A percentile compares a stretch with the other conserved stretches of the same genome.
Evolutionary conservation across 2,888 invertebrate genomes (phyloP).

Genomic region (Sinohyriopsis cumingii): DNA sequence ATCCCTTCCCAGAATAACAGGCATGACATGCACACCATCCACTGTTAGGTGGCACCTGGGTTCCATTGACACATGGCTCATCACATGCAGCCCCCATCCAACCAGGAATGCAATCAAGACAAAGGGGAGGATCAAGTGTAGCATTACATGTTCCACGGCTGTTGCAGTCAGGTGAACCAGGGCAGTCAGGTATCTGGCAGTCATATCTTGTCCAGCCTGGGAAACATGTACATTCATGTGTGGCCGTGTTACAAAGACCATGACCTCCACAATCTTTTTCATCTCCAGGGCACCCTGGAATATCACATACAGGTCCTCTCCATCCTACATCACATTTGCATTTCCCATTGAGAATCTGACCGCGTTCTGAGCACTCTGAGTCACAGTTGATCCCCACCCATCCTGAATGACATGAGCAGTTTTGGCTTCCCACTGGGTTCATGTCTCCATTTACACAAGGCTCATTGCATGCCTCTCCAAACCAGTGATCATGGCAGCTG

Average conservation of each 20-base stretch:
- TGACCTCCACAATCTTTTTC: constrained; percentile 49
- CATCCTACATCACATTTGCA: constrained; percentile 55
- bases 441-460: constrained; percentile 48
- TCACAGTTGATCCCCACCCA: constrained; percentile 55
- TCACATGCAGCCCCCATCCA: constrained; percentile 55
- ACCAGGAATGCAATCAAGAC: constrained; percentile 41
- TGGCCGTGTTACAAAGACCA: constrained; percentile 51
- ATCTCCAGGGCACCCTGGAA: constrained; percentile 55
- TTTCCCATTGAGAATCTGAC: constrained; percentile 30
- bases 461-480: constrained; percentile 49
- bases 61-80: constrained; percentile 47
- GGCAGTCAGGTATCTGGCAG: constrained; percentile 55
- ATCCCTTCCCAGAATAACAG: constrained; percentile 48
- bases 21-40: constrained; percentile 45
- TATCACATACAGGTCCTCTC: constrained; percentile 54
- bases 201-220: constrained; percentile 56
- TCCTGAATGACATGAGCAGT: constrained; percentile 51
- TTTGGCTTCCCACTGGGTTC: constrained; percentile 40
- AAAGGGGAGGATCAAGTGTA: constrained; percentile 40
- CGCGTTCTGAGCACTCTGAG: constrained; percentile 51
- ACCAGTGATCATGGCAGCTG: constrained; percentile 45
- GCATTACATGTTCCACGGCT: constrained; percentile 43
- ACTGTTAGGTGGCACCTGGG: constrained; percentile 44
- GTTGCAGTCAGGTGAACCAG: constrained; percentile 56
- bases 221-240: constrained; percentile 49